Percentiles rank a stretch among this genome's conserved stretches.
phyloP scores from a whole-genome alignment of 2,797 vertebrate genomes.

The Cetoscarus ocellatus region DNA sequence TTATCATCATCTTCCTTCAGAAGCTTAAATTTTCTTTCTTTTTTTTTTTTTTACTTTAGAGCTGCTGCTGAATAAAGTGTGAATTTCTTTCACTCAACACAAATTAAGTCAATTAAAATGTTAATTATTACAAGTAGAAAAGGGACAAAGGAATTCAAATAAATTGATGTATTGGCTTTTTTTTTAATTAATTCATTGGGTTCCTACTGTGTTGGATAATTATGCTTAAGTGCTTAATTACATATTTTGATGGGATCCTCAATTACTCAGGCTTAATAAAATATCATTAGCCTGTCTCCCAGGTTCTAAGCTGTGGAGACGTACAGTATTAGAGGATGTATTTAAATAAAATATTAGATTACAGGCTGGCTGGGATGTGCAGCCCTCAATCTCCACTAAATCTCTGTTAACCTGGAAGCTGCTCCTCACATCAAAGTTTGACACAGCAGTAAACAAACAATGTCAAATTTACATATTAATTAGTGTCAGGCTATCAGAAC shows the following conservation, averaged over 20 bases:
- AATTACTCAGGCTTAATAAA: conserved; percentile 95
- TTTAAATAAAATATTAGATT: conserved; percentile 87
- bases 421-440: conserved; percentile 85
- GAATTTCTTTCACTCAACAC: conserved; percentile 79
- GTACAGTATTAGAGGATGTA: conserved; percentile 81
- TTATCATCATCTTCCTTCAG: conserved; percentile 56
- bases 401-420: conserved; percentile 88
- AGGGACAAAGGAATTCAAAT: conserved; percentile 90
- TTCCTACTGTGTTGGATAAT: conserved; percentile 92
- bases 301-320: conserved; percentile 90
- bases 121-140: conserved; percentile 86
- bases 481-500: conserved; percentile 76
- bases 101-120: conserved; percentile 86
- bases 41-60: conserved; percentile 46
- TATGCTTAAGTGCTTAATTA: conserved; percentile 97
- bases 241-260: conserved; percentile 96
- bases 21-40: conserved; percentile 48
- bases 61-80: conserved; percentile 68
- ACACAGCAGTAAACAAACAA: conserved; percentile 87
- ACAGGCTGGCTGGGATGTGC: conserved; percentile 72
- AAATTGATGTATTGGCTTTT: conserved; percentile 92
- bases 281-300: conserved; percentile 91
- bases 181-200: conserved; percentile 94
- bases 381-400: conserved; percentile 83
- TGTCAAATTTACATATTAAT: conserved; percentile 89